Conservation (phyloP, 2,113 vertebrate species). For the Lampris incognitus region DNA sequence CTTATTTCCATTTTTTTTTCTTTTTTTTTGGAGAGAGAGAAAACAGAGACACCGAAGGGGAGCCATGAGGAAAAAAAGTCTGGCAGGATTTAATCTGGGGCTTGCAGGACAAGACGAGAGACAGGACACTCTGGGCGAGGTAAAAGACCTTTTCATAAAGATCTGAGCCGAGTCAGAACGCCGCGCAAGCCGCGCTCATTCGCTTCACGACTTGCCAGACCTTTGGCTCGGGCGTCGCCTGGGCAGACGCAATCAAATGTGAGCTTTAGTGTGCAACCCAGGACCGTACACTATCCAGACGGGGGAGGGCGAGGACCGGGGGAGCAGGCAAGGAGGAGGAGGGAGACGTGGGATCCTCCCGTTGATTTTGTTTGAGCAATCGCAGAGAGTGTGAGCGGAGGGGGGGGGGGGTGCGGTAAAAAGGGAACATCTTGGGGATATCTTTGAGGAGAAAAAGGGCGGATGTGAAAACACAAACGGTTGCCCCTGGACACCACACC, state of each 20-base stretch:
- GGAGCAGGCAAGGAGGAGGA: too few relatives aligned
- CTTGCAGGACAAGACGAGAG: too few relatives aligned
- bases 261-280: neutral
- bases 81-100: too few relatives aligned
- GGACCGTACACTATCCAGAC: neutral
- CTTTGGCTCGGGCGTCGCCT: neutral
- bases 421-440: neutral
- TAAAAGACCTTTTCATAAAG: too few relatives aligned
- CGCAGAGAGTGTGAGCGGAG: neutral
- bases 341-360: neutral
- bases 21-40: too few relatives aligned
- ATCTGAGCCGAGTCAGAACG: too few relatives aligned
- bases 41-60: neutral
- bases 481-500: neutral
- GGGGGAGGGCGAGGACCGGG: neutral
- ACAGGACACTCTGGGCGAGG: too few relatives aligned
- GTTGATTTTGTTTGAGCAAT: neutral
- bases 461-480: conserved; percentile 5
- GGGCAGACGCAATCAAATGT: conserved; percentile 21
- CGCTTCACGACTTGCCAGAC: neutral
- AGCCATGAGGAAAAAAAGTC: neutral
- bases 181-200: too few relatives aligned
- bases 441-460: neutral
- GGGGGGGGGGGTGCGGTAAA: neutral
- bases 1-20: too few relatives aligned